Percentiles rank a stretch among this genome's conserved stretches.
These are phyloP conservation scores for Phrynocephalus vlangalii DNA, from an alignment of 2,797 vertebrate genomes.

Conservation along the genomic window DNA sequence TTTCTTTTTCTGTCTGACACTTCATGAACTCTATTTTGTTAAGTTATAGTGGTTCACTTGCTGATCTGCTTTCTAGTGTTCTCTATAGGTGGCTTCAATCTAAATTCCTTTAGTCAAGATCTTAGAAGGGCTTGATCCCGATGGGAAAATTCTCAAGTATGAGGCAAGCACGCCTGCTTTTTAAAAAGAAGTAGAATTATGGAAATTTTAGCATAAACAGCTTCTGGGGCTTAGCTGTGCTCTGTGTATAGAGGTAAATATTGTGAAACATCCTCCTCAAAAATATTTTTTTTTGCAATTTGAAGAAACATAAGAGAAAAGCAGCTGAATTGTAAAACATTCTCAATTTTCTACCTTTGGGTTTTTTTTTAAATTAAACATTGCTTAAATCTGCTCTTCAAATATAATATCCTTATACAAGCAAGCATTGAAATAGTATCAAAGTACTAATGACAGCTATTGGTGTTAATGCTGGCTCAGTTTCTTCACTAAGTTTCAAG, in stretches of 20 bases:
- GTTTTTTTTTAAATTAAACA: constrained; percentile 28
- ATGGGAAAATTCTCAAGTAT: constrained; percentile 29
- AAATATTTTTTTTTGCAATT: constrained; percentile 38
- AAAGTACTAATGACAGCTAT: neutral
- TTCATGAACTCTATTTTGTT: neutral
- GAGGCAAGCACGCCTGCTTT: constrained; percentile 23
- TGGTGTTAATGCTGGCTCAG: neutral
- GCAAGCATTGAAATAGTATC: constrained; percentile 1
- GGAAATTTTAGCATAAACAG: constrained; percentile 22
- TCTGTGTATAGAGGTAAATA: constrained; percentile 8
- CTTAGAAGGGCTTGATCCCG: constrained; percentile 16
- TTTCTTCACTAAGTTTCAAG: neutral
- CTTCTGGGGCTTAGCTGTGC: neutral
- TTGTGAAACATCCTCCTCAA: constrained; percentile 34
- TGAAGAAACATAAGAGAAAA: neutral
- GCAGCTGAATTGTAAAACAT: constrained; percentile 36
- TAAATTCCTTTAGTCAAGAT: neutral
- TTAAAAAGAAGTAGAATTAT: neutral
- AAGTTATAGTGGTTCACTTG: neutral
- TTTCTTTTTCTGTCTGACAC: constrained; percentile 24
- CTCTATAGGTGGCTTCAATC: neutral
- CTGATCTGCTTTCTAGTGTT: neutral
- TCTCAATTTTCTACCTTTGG: neutral
- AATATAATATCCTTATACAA: neutral
- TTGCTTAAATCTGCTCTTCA: constrained; percentile 15